Percentiles rank a stretch among this genome's conserved stretches.
Conservation (phyloP, 2,888 invertebrate genomes). For the Agrochola circellaris region DNA sequence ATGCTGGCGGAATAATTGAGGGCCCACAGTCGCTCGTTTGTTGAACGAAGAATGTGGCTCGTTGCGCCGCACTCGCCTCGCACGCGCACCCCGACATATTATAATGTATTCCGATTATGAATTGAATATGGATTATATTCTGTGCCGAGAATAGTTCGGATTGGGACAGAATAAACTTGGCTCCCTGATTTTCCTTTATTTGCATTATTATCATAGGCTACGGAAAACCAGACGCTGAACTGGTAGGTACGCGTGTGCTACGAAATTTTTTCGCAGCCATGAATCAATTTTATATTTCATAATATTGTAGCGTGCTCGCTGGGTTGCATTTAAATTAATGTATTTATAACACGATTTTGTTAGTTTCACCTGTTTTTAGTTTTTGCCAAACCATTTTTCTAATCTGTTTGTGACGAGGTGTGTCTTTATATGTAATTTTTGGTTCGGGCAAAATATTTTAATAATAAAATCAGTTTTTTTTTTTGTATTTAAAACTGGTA, state of each 20-base stretch:
- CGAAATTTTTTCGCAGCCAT: slow-evolving; percentile 42
- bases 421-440: background rate
- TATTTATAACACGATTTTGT: slow-evolving; percentile 5
- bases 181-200: slow-evolving; percentile 59
- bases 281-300: slow-evolving; percentile 12
- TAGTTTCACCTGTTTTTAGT: background rate
- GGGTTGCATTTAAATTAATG: slow-evolving; percentile 16
- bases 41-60: slow-evolving; percentile 77
- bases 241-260: slow-evolving; percentile 43
- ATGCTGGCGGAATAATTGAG: slow-evolving; percentile 86
- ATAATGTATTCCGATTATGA: slow-evolving; percentile 68
- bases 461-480: background rate
- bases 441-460: background rate
- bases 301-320: background rate
- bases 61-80: slow-evolving; percentile 61
- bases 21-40: slow-evolving; percentile 78
- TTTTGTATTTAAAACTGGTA: background rate
- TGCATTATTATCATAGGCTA: slow-evolving; percentile 39
- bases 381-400: background rate
- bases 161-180: slow-evolving; percentile 54
- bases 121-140: slow-evolving; percentile 67
- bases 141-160: slow-evolving; percentile 56
- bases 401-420: background rate
- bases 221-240: slow-evolving; percentile 45
- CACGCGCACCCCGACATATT: slow-evolving; percentile 56